These are phyloP conservation scores for Salticus scenicus DNA, from an alignment of 2,888 invertebrate genomes.

Conservation along the genomic window DNA sequence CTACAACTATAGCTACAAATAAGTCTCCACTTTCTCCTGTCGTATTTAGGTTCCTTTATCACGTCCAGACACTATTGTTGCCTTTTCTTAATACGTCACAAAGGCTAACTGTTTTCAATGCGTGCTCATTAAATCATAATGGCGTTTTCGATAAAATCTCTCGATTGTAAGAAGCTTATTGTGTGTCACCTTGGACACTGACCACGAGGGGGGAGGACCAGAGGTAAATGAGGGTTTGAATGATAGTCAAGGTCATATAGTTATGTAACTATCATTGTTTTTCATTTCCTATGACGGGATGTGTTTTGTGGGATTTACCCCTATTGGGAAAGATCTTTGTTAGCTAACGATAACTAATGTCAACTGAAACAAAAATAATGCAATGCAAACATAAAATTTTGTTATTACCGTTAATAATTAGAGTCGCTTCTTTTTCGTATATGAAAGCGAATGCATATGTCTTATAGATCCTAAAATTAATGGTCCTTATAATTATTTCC, in stretches of 20 bases:
- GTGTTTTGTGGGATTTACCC: neutral
- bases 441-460: too few species aligned
- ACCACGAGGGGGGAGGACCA: neutral
- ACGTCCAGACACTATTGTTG: conserved; percentile 40
- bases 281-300: neutral
- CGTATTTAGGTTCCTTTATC: neutral
- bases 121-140: conserved; percentile 10
- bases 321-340: neutral
- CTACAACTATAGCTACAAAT: too few species aligned
- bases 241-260: conserved; percentile 14
- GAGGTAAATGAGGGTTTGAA: neutral
- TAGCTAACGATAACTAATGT: neutral
- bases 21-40: neutral
- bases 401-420: too few species aligned
- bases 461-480: too few species aligned
- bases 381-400: too few species aligned
- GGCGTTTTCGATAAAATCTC: conserved; percentile 17
- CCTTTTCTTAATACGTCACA: neutral
- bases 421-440: too few species aligned
- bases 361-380: neutral
- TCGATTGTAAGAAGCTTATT: conserved; percentile 18
- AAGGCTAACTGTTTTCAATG: neutral
- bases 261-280: conserved; percentile 30
- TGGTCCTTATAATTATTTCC: too few species aligned
- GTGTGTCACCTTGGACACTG: conserved; percentile 43